Conservation (phyloP, 2,888 invertebrate species). For the Apodemia zela region DNA sequence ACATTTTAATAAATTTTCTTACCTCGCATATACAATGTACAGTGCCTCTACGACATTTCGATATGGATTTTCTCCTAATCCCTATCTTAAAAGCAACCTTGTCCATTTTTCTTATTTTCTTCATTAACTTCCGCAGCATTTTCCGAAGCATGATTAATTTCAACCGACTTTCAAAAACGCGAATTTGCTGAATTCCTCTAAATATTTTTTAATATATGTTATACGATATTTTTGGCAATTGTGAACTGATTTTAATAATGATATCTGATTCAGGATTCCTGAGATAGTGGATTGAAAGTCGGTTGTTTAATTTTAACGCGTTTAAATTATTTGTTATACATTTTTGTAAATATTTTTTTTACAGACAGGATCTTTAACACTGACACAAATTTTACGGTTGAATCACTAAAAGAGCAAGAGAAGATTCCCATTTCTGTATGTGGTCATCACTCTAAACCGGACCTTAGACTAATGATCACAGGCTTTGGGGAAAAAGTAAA, state of each 20-base stretch:
- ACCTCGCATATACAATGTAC: slow-evolving; percentile 66
- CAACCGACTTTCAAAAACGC: background rate
- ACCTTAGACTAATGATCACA: slow-evolving; percentile 9
- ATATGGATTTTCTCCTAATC: slow-evolving; percentile 49
- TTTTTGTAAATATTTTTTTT: no score
- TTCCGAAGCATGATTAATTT: slow-evolving; percentile 52
- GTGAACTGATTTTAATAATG: background rate
- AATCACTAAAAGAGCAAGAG: slow-evolving; percentile 8
- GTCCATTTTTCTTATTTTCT: slow-evolving; percentile 53
- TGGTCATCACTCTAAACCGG: background rate
- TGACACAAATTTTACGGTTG: slow-evolving; percentile 16
- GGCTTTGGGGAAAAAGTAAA: slow-evolving; percentile 16
- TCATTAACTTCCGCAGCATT: slow-evolving; percentile 46
- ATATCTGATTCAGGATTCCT: background rate
- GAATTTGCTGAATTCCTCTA: background rate
- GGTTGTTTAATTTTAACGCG: background rate
- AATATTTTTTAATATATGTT: background rate
- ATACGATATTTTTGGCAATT: background rate
- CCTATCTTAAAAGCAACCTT: slow-evolving; percentile 51
- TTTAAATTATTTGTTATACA: background rate
- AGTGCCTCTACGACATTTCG: slow-evolving; percentile 56
- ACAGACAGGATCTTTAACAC: background rate
- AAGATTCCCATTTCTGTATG: background rate
- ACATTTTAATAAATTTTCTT: slow-evolving; percentile 35
- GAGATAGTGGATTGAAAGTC: background rate